Evolutionary conservation across 2,888 invertebrate genomes (phyloP), one percentile per base, ranked within the genome.

Genomic region (Hypsopygia costalis): DNA sequence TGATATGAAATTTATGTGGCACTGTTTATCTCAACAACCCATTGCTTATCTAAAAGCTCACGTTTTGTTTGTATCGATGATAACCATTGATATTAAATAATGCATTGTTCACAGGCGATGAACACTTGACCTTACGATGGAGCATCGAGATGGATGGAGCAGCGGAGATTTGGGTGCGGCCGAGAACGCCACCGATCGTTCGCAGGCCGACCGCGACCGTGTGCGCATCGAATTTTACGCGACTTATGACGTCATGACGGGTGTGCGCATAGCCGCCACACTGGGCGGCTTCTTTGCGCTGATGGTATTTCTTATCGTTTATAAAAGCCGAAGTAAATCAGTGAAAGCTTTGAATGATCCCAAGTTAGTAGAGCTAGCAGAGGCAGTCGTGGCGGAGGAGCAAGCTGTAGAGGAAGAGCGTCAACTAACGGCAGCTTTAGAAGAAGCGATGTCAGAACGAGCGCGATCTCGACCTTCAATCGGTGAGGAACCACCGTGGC

Each of bases 241-340:
- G 62, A 95, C 96, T 27, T 97, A 97, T 86, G 96, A 97, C 90
- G 95, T 95, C 78, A 97, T 96, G 96, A 97, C 97, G 62, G 97
- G 97, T 54, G 93, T 97, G 51, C 92, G 97, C 53, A 97, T 97
- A 81, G 97, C 97, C 58, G 95, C 95, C 58, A 97, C 97, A 1
- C 90, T 97, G 38, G 96, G 97, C 62, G 96, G 96, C 61, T 96
- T 97, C 83, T 97, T 97, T 85, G 94, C 95, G 50, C 90, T 97
- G 64, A 97, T 97, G 94, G 96, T 97, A 34, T 93, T 97, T 74
- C 91, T 97, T 69, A 94, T 97, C 60, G 92, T 97, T 51, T 97
- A 96, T 90, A 97, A 97, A 83, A 96, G 95, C 80, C 94, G 94
- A 58, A 93, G 93, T 69, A 93, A 93, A 90, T 92, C 94, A 46